Base-by-base conservation (phyloP, 2,888 invertebrate genomes). In the Meteorus colon region DNA sequence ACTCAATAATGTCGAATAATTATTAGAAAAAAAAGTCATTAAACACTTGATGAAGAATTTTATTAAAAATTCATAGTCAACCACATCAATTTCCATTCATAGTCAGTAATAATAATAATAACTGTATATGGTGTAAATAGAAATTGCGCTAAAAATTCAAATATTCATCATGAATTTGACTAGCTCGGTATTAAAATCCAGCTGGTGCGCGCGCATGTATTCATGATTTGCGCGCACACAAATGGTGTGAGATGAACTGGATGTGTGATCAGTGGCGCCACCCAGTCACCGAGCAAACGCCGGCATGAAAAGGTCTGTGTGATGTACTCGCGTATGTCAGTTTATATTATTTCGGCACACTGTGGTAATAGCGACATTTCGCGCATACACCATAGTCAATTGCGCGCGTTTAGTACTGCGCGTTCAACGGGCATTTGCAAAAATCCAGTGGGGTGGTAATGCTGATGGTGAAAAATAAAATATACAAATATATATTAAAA, bases 281-380 rank as follows among this genome's bases (percentile, higher is more conserved):
- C 48, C 74, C 67, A 74, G 67, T 73, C 55, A 51, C 29, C 63
- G 73, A 67, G 63, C 68, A 73, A 62, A 70, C 73, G 77, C 77
- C 79, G 77, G 79, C 74, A 73, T 77, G 77, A 67, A 71, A 77
- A 77, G 73, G 68, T 74, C 74, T 75, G 66, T 78, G 72, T 55
- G 51, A 45, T 69, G 60, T 48, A 51, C 34, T 65, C 55, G 63
- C 31, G 45, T n/a, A 63, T 63, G 34, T 34, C 51, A 66, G 27
- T 69, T 41, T 10, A 51, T 70, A 48, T 16, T 62, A 34, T 19
- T 51, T 14, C 59, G 6, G 31, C 14, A 71, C 51, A 48, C 73
- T 34, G 76, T 76, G 71, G 72, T 68, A 55, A 70, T 70, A 66
- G 60, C 71, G 41, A 24, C 41, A 62, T 59, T 65, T 78, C 73